Evolutionary conservation across 2,888 invertebrate genomes (phyloP), one percentile per base, ranked within the genome.

Genomic region (Germaria angustata): DNA sequence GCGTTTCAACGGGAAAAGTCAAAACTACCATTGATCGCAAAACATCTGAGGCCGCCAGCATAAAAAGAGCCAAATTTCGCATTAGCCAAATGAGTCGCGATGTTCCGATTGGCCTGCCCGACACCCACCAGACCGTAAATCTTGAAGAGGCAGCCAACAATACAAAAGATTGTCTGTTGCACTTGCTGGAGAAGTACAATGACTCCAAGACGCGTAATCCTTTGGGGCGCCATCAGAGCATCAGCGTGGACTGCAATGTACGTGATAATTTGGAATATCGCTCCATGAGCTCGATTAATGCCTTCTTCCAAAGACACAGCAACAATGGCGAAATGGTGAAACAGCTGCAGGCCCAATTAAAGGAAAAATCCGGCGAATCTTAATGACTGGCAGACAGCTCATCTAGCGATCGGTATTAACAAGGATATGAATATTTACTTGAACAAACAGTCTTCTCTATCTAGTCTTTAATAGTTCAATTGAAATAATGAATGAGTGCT

Each of bases 211-310:
- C 86, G 92, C 93, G 81, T 28, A 89, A 88, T 77, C 88, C 89
- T 0, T 92, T 93, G 2, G 93, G 93, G 0, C 88, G 93, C 44
- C 95, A 95, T 85, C 95, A 95, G 87, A 95, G 95, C 17, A 93
- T 96, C 85, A 95, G 96, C 32, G 92, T 95, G 65, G 96, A 96
- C 87, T 95, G 95, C 94, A 94, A 94, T 28, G 93, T 95, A 9
- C 93, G 94, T 22, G 95, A 95, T 85, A 94, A 94, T 81, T 92
- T 96, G 65, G 95, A 95, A 41, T 95, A 96, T 87, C 94, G 93
- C 86, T 95, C 96, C 8, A 95, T 96, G 92, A 95, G 95, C 86
- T 96, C 96, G 73, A 92, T 96, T 53, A 95, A 96, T 85, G 95
- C 95, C 73, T 96, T 96, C 92, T 96, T 95, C 90, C 95, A 95